phyloP scores from a whole-genome alignment of 2,113 vertebrate genomes.

The Picathartes gymnocephalus region DNA sequence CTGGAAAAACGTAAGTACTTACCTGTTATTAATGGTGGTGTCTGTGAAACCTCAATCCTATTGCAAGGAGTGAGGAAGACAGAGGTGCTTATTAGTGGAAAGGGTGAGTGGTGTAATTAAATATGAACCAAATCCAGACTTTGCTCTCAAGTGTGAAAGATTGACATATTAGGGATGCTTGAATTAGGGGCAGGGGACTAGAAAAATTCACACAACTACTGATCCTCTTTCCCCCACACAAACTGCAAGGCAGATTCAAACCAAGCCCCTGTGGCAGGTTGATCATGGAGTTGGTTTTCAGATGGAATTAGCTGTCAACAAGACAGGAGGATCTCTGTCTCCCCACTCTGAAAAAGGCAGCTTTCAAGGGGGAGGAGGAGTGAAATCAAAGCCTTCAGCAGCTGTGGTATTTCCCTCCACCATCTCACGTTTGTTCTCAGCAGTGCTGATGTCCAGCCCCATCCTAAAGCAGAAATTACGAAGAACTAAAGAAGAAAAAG shows the following conservation, averaged over 20 bases:
- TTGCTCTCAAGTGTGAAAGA: neutral
- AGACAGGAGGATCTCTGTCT: neutral
- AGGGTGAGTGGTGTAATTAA: neutral
- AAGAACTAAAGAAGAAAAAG: neutral
- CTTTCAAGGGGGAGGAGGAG: neutral
- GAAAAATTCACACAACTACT: neutral
- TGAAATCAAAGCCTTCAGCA: neutral
- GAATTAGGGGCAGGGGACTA: neutral
- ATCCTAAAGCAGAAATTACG: neutral
- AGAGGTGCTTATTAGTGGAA: neutral
- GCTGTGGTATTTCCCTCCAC: neutral
- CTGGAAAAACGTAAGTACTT: neutral
- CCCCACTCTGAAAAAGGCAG: neutral
- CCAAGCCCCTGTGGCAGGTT: neutral
- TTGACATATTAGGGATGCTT: fast-evolving
- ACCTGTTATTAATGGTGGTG: neutral
- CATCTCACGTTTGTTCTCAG: neutral
- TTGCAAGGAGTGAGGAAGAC: neutral
- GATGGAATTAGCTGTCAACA: neutral
- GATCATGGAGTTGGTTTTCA: neutral
- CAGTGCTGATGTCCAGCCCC: neutral
- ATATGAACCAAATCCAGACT: neutral
- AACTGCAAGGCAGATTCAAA: neutral
- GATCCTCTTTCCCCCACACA: neutral
- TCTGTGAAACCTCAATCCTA: neutral